phyloP scores from a whole-genome alignment of 2,888 invertebrate genomes.

The Leptarthrus brevirostris region DNA sequence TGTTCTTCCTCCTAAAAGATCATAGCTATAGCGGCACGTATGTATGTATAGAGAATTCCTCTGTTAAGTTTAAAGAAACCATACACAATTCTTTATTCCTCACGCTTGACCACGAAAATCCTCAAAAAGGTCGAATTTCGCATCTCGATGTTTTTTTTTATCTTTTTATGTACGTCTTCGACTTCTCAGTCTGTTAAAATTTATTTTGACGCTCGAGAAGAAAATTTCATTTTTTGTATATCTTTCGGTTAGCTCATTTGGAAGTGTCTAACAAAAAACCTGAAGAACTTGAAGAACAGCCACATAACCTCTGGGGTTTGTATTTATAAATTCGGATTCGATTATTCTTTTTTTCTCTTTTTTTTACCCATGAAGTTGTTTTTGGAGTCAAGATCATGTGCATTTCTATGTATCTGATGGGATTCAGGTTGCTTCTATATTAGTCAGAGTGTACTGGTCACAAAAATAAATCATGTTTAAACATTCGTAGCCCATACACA shows the following conservation, averaged over 20 bases:
- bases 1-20: too few relatives aligned
- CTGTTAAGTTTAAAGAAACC: too few relatives aligned
- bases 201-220: conserved; percentile 44
- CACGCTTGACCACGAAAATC: conserved; percentile 50
- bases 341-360: too few relatives aligned
- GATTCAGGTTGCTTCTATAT: not conserved
- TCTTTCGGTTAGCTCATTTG: conserved; percentile 47
- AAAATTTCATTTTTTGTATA: conserved; percentile 42
- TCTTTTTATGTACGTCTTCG: conserved; percentile 16
- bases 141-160: conserved; percentile 33
- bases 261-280: conserved; percentile 35
- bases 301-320: conserved; percentile 18
- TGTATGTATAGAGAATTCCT: too few relatives aligned
- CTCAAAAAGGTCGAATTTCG: conserved; percentile 48
- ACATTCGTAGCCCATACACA: too few relatives aligned
- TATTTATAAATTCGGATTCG: conserved; percentile 12
- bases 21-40: too few relatives aligned
- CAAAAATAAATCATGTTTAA: not conserved
- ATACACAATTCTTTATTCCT: conserved; percentile 31
- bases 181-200: conserved; percentile 46
- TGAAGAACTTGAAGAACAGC: conserved; percentile 36
- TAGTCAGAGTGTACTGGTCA: too few relatives aligned
- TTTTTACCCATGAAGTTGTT: conserved; percentile 23
- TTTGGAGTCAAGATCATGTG: too few relatives aligned
- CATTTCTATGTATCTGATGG: too few relatives aligned